Base-by-base conservation (phyloP, 2,113 vertebrate species). In the Orientallactaga bullata region DNA sequence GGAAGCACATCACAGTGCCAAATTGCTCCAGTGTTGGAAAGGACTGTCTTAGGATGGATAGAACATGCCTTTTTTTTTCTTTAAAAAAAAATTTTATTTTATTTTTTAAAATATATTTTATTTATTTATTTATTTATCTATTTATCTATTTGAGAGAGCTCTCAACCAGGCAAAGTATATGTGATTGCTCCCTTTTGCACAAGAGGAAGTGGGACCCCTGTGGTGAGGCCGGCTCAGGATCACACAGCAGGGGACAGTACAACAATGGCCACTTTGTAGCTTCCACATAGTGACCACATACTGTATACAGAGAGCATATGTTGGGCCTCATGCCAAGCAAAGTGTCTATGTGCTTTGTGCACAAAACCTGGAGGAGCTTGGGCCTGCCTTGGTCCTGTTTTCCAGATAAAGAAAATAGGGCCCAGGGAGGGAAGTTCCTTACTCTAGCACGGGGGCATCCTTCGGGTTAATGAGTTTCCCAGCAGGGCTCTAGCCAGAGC, bases 281-380 rank as follows among this genome's bases (percentile, higher is more conserved):
- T 24, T 12, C 47, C 6, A 5, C 32, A n/a, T 28, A 2, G 3
- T 2, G 60, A 61, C 37, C 10, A 2, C 2, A 4, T 21, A 0
- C 8, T 51, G 5, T 47, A 4, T 10, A 3, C 7, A 8, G 23
- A 1, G 28, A 47, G 83, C 13, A 8, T 15, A 23, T 16, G 2
- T 35, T 39, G 35, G 28, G 78, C 23, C 55, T 37, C 2, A 24
- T 10, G 65, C 2, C 5, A 20, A 77, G 32, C 35, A 0, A 0
- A 4, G 1, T 9, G 3, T 0, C 0, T 35, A 11, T 39, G 47
- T 35, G 60, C n/a, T 30, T 58, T 23, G 24, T 24, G 61, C 63
- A 65, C 1, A 5, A 12, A 65, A 35, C 5, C 23, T 2, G 3
- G 10, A 42, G 85, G 8, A 30, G 18, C 63, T 24, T 24, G 17